Base-by-base conservation (phyloP, 2,888 invertebrate genomes). In the Drosophila paracracens region DNA sequence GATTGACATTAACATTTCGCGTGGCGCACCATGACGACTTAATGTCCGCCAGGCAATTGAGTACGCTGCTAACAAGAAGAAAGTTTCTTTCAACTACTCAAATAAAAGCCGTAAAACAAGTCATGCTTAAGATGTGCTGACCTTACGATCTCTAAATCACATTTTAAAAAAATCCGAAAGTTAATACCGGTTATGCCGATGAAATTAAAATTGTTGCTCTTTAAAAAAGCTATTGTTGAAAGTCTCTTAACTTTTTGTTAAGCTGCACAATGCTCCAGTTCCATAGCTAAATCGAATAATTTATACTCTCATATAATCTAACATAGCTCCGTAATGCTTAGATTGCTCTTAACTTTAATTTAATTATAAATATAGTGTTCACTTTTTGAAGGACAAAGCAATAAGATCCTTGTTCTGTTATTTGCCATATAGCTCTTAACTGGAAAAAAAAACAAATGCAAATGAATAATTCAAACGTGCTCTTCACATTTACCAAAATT, bases 1-100 rank as follows among this genome's bases (percentile, higher is more conserved):
- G 85, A 86, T 89, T 86, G 83, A 81, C 83, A 74, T 83, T 78
- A 61, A 70, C 87, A 69, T 67, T 62, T 72, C 70, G 64, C 66
- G 68, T 51, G 40, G 48, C 43, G 35, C 29, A 27, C n/a, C 35
- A 52, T 27, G 33, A 59, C 33, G 31, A 60, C 38, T 48, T 58
- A 60, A 64, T 53, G 53, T 46, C 56, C 56, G 46, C 40, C 57
- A 54, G 53, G 4, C 63, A 40, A 52, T 53, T 71, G 66, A 59
- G 33, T 50, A n/a, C 56, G 46, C 21, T 36, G 51, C 43, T 43
- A 62, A 59, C 70, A 43, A 52, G 54, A 60, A 51, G 63, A 77
- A 76, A 76, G 57, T 76, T 61, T 65, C 27, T 38, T 59, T 33
- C 33, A 21, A 10, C 56, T 16, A 36, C 25, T 46, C 18, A 46